Evolutionary conservation across 2,797 vertebrate genomes (phyloP).

Genomic region (Poliocrania exsul): DNA sequence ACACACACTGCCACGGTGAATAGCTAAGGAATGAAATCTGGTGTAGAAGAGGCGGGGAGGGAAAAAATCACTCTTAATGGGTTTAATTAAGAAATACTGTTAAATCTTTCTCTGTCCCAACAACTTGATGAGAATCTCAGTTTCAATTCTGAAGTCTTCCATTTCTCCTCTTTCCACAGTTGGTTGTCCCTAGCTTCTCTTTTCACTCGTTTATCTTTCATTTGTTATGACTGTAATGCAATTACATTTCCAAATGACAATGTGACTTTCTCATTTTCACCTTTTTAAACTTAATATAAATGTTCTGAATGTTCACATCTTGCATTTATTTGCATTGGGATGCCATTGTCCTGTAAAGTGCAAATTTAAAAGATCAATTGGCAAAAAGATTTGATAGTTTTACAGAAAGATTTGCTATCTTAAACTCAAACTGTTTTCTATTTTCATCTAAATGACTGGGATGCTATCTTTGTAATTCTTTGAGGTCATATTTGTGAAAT

Average conservation of each 20-base stretch:
- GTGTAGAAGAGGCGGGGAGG: not conserved
- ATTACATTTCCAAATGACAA: conserved; percentile 62
- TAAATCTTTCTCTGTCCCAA: conserved; percentile 58
- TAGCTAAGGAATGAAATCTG: conserved; percentile 29
- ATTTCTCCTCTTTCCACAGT: conserved; percentile 71
- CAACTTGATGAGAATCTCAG: conserved; percentile 61
- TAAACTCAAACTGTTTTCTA: conserved; percentile 74
- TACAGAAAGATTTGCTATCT: conserved; percentile 78
- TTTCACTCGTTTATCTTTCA: conserved; percentile 34
- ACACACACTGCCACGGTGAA: conserved; percentile 67
- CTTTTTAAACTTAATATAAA: conserved; percentile 41
- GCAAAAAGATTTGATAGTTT: conserved; percentile 78
- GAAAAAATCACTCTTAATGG: not conserved
- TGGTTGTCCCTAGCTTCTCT: conserved; percentile 59
- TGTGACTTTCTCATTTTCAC: conserved; percentile 54
- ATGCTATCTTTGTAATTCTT: conserved; percentile 76
- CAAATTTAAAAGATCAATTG: conserved; percentile 70
- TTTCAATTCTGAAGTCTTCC: conserved; percentile 81
- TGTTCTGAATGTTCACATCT: conserved; percentile 56
- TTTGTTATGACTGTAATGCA: conserved; percentile 57
- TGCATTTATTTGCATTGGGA: conserved; percentile 63
- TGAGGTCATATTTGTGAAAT: conserved; percentile 75
- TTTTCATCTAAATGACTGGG: conserved; percentile 76
- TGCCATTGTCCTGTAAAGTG: conserved; percentile 71
- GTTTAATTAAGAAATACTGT: conserved; percentile 60